Evolutionary conservation across 2,888 invertebrate genomes (phyloP).

Genomic region (Eupithecia abbreviata): DNA sequence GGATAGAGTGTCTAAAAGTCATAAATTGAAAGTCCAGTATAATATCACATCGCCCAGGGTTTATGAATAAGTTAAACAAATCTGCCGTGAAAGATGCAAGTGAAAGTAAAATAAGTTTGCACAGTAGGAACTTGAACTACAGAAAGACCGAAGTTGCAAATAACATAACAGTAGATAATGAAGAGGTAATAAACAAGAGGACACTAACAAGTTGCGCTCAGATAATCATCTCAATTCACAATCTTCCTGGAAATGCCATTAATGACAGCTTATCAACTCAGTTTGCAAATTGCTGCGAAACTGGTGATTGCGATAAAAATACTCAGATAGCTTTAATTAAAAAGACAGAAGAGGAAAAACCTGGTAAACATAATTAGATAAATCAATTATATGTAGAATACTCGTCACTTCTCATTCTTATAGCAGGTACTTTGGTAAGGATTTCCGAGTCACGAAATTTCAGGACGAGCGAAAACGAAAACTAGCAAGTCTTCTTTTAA

Average conservation of each 20-base stretch:
- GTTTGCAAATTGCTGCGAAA: slow-evolving; percentile 33
- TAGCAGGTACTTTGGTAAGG: not conserved
- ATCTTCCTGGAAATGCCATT: slow-evolving; percentile 65
- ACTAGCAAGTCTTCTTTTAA: not conserved
- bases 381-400: not conserved
- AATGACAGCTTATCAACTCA: slow-evolving; percentile 41
- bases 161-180: not conserved
- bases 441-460: not conserved
- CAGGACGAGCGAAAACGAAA: not conserved
- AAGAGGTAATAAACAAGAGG: slow-evolving; percentile 59
- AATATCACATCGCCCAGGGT: not conserved
- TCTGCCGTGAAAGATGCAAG: not conserved
- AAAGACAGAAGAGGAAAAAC: slow-evolving; percentile 9
- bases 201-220: slow-evolving; percentile 56
- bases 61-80: not conserved
- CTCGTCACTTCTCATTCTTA: not conserved
- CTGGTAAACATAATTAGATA: not conserved
- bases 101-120: not conserved
- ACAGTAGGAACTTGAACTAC: not conserved
- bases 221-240: slow-evolving; percentile 57
- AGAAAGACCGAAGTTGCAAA: slow-evolving; percentile 42
- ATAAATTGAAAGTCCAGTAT: not conserved
- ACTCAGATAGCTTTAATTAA: slow-evolving; percentile 18
- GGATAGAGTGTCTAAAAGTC: not conserved
- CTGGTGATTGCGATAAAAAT: slow-evolving; percentile 23